These are phyloP conservation scores for Hippocampus abdominalis DNA, from an alignment of 2,113 vertebrate species.

Conservation along the genomic window DNA sequence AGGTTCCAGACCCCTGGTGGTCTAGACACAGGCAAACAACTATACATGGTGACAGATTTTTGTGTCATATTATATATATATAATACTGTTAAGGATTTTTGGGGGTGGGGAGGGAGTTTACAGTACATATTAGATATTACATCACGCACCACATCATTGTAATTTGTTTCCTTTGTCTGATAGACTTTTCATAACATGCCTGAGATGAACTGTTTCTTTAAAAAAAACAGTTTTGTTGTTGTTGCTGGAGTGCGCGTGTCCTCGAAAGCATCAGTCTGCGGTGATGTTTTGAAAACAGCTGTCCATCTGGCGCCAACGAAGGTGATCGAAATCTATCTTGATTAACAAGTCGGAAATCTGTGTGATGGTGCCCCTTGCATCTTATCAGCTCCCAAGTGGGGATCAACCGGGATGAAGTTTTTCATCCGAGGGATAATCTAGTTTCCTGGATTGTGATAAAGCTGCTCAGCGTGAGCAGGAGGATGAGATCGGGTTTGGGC, in stretches of 20 bases:
- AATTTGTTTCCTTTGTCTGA: not conserved
- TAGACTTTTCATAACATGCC: not conserved
- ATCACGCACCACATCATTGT: not conserved
- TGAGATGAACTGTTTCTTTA: slow-evolving; percentile 5
- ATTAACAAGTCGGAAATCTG: slow-evolving; percentile 67
- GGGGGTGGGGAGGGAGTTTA: too few relatives aligned
- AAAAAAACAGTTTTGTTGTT: not conserved
- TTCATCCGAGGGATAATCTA: slow-evolving; percentile 69
- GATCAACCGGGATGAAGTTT: slow-evolving; percentile 66
- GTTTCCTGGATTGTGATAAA: slow-evolving; percentile 71
- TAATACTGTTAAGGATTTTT: too few relatives aligned
- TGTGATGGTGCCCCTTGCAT: slow-evolving; percentile 45
- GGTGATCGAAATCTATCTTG: slow-evolving; percentile 68
- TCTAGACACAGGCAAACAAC: too few relatives aligned
- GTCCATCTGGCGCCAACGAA: slow-evolving; percentile 71
- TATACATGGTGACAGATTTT: too few relatives aligned
- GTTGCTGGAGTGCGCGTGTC: slow-evolving; percentile 18
- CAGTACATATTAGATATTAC: not conserved
- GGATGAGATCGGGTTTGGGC: slow-evolving; percentile 40
- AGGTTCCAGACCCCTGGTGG: too few relatives aligned
- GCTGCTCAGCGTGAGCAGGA: slow-evolving; percentile 56
- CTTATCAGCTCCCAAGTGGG: slow-evolving; percentile 59
- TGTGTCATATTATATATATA: too few relatives aligned
- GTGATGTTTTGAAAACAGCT: slow-evolving; percentile 51
- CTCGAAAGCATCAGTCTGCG: slow-evolving; percentile 22